Conservation (phyloP, 2,113 vertebrate genomes). For the Columba livia region DNA sequence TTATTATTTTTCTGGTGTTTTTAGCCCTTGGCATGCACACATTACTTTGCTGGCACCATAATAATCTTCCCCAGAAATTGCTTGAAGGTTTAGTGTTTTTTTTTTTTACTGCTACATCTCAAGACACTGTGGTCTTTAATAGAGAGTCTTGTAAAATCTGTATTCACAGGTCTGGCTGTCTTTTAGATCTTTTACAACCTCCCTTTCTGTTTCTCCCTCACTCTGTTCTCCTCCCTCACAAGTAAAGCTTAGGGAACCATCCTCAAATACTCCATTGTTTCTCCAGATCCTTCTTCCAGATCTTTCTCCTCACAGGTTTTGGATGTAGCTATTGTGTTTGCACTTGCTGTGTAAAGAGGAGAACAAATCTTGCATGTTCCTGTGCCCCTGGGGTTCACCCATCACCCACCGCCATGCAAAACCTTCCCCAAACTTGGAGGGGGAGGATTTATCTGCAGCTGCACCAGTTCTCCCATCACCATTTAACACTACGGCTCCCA, state of each 20-base stretch:
- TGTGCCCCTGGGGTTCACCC: neutral
- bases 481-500: neutral
- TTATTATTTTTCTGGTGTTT: neutral
- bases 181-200: neutral
- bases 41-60: neutral
- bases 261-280: neutral
- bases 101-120: neutral
- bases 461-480: neutral
- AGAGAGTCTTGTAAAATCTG: neutral
- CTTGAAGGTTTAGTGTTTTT: neutral
- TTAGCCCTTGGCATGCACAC: neutral
- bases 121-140: neutral
- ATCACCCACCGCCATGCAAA: rapidly evolving
- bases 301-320: neutral
- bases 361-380: neutral
- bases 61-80: neutral
- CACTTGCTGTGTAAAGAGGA: neutral
- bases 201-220: neutral
- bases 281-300: neutral
- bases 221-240: neutral
- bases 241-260: neutral
- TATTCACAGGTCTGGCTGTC: neutral
- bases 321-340: neutral
- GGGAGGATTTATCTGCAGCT: neutral
- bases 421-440: neutral